phyloP scores from a whole-genome alignment of 2,888 invertebrate genomes.

The Chrysina gloriosa region DNA sequence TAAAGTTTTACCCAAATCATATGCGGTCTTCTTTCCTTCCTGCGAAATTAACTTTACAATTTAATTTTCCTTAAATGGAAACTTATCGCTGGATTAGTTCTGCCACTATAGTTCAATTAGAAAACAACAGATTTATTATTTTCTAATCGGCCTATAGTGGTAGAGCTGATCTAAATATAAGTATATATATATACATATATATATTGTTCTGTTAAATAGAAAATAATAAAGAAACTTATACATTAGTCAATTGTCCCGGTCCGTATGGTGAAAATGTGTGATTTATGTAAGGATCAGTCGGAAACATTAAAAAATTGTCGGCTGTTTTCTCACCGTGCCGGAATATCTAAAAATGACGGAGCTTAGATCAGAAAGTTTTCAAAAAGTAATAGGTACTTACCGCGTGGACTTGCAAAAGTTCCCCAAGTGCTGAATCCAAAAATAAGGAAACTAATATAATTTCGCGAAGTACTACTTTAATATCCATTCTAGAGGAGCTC shows the following conservation, averaged over 20 bases:
- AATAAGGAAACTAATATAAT: not conserved
- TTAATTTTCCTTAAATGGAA: too few species aligned
- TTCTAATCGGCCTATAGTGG: too few species aligned
- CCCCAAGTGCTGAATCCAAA: too few species aligned
- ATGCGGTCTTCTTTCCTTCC: conserved; percentile 30
- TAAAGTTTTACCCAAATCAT: conserved; percentile 26
- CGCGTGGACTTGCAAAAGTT: too few species aligned
- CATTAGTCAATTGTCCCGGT: conserved; percentile 35
- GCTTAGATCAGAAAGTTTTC: not conserved
- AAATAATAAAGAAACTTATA: conserved; percentile 44
- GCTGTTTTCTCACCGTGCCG: conserved; percentile 35
- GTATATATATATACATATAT: not conserved
- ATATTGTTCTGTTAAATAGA: too few species aligned
- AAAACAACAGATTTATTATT: too few species aligned
- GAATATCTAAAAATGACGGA: conserved; percentile 19
- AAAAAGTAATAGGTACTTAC: not conserved
- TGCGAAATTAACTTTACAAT: too few species aligned
- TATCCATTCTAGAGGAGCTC: too few species aligned
- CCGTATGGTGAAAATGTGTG: conserved; percentile 24
- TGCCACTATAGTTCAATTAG: too few species aligned
- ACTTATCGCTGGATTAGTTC: too few species aligned
- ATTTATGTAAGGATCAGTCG: conserved; percentile 27
- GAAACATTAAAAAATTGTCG: conserved; percentile 18
- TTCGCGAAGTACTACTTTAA: too few species aligned
- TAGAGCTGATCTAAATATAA: too few species aligned